These are phyloP conservation scores for Porites cylindrica DNA, from an alignment of 92 coral and sea anemone genomes.

Conservation along the genomic window DNA sequence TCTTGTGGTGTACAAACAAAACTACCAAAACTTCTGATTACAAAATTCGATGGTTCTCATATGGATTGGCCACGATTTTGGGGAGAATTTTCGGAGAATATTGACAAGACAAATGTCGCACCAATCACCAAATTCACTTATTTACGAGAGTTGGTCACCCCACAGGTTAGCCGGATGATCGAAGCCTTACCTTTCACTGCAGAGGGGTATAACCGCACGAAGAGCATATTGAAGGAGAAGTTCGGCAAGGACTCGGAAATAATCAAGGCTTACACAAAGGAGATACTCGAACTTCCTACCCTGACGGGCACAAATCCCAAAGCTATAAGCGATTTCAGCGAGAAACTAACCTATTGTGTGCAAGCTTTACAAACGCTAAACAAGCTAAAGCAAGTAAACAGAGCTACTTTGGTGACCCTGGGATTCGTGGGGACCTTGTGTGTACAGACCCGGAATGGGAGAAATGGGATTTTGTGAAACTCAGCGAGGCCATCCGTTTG, in stretches of 20 bases:
- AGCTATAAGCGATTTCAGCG: background rate
- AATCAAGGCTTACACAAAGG: background rate
- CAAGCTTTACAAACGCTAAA: background rate
- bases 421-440: background rate
- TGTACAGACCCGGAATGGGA: background rate
- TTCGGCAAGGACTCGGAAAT: slow-evolving; percentile 18
- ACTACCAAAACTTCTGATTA: background rate
- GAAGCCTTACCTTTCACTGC: slow-evolving; percentile 31
- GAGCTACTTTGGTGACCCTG: background rate
- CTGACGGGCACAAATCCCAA: background rate
- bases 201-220: background rate
- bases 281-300: background rate
- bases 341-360: background rate
- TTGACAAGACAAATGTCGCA: slow-evolving; percentile 36
- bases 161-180: slow-evolving; percentile 17
- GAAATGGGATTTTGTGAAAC: background rate
- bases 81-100: slow-evolving; percentile 47
- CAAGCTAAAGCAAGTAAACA: background rate
- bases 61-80: slow-evolving; percentile 67
- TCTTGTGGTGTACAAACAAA: background rate
- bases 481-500: background rate
- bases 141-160: slow-evolving; percentile 23
- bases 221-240: slow-evolving; percentile 16
- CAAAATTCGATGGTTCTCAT: background rate
- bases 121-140: slow-evolving; percentile 26